Base-by-base conservation (phyloP, 2,113 vertebrate genomes). In the Nyctibius bracteatus region DNA sequence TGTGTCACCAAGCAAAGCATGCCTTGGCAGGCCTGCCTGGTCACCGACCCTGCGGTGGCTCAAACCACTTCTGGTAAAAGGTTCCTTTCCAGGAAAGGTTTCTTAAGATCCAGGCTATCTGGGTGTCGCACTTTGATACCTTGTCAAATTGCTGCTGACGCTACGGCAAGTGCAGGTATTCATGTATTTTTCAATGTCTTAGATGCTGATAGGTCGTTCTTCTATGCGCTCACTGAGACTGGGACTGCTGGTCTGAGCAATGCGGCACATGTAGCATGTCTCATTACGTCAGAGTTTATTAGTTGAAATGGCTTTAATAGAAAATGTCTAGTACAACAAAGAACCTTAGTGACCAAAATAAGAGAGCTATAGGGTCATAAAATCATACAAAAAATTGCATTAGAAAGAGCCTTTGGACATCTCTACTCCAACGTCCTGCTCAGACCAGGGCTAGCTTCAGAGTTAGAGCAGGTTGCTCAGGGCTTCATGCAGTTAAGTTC, bases 21-120 rank as follows among this genome's bases (percentile, higher is more conserved):
- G 74, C 31, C 28, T 95, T 89, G 97, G 96, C 95, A 97, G 72
- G 68, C 16, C 66, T 59, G 52, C 68, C 91, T 71, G 59, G 72
- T 89, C 80, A 41, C 52, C 7, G 5, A 55, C 81, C 73, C 66
- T 72, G 79, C 39, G 55, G 47, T 5, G 6, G 25, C 49, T 97
- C 96, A 95, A 82, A 89, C 81, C 88, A 67, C 84, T 96, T 84
- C 77, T 93, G 58, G 73, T 94, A 96, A 68, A 95, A 95, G 33
- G 25, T 74, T 86, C 73, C 47, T 57, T 95, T 86, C 94, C 82
- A 65, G 92, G 74, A 86, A 95, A 92, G 55, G 35, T 43, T 41
- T 90, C 95, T 95, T 65, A 57, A 91, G 94, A 89, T 74, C 52
- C 20, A 55, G 54, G 47, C 9, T 92, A 30, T 72, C 91, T 63